These are phyloP conservation scores for Horisme vitalbata DNA, from an alignment of 2,888 invertebrate species.

Conservation along the genomic window DNA sequence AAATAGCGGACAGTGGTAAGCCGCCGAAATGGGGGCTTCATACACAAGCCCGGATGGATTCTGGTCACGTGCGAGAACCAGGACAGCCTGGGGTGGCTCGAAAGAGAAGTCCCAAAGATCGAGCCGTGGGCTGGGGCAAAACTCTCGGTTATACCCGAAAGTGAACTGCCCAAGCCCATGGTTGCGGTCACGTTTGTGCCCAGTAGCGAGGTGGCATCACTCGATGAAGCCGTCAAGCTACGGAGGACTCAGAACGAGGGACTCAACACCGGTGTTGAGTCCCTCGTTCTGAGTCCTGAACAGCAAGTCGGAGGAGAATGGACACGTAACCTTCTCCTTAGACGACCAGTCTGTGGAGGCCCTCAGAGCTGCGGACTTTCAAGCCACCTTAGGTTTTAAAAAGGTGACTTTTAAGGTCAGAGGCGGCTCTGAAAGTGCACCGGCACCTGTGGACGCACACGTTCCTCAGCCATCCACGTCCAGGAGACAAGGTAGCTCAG, in stretches of 20 bases:
- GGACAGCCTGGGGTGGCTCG: background rate
- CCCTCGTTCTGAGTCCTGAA: background rate
- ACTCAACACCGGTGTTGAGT: no score
- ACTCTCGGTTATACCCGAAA: background rate
- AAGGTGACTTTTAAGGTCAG: no score
- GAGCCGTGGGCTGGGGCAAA: background rate
- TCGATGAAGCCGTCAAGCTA: slow-evolving; percentile 1
- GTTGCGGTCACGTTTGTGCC: slow-evolving; percentile 1
- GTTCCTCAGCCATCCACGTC: background rate
- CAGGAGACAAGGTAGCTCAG: background rate
- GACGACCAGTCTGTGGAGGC: no score
- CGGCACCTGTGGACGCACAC: background rate
- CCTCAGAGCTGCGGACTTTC: no score
- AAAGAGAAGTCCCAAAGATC: no score
- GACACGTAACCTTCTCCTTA: no score
- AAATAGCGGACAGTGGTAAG: background rate
- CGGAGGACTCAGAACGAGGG: background rate
- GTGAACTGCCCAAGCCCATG: slow-evolving; percentile 1
- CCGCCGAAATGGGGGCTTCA: background rate
- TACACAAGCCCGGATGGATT: background rate
- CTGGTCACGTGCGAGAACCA: background rate
- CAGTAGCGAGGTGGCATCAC: no score
- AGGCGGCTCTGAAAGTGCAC: background rate
- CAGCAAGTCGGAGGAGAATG: background rate
- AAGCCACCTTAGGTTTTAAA: no score